phyloP scores from a whole-genome alignment of 2,888 invertebrate genomes.

The Cerceris ruficornis region DNA sequence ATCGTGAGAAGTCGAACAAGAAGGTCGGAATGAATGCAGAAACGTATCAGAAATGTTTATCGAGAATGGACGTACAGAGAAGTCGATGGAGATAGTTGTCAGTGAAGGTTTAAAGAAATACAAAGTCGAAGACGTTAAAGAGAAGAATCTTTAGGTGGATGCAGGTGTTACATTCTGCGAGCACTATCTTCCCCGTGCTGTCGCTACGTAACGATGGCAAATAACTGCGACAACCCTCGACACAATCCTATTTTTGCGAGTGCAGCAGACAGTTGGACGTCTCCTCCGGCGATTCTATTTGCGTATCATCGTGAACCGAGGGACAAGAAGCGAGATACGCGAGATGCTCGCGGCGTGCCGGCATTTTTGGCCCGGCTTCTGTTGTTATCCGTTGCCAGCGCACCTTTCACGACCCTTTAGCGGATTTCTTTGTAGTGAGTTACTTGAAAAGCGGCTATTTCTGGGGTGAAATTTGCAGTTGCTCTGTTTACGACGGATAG shows the following conservation, averaged over 20 bases:
- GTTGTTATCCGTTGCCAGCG: conserved; percentile 58
- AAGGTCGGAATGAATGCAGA: too few species aligned
- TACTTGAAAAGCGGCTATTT: too few species aligned
- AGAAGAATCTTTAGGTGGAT: not conserved
- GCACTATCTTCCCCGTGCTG: conserved; percentile 26
- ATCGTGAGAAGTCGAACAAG: too few species aligned
- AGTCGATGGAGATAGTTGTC: too few species aligned
- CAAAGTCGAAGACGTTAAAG: too few species aligned
- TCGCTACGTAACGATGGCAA: conserved; percentile 39
- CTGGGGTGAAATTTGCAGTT: too few species aligned
- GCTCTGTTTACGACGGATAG: too few species aligned
- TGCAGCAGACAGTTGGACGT: conserved; percentile 79
- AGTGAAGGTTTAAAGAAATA: not conserved
- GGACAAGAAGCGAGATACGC: conserved; percentile 41
- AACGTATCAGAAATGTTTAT: too few species aligned
- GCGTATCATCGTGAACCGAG: conserved; percentile 56
- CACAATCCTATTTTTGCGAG: conserved; percentile 77
- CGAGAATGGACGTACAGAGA: too few species aligned
- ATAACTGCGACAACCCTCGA: conserved; percentile 39
- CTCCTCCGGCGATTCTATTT: conserved; percentile 70
- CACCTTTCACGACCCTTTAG: not conserved
- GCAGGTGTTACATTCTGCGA: conserved; percentile 3
- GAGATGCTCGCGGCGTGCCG: conserved; percentile 28
- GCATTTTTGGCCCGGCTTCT: conserved; percentile 61
- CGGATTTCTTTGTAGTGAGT: not conserved